Conservation (phyloP, 1,140 invertebrate genomes). For the Bombus picipes region DNA sequence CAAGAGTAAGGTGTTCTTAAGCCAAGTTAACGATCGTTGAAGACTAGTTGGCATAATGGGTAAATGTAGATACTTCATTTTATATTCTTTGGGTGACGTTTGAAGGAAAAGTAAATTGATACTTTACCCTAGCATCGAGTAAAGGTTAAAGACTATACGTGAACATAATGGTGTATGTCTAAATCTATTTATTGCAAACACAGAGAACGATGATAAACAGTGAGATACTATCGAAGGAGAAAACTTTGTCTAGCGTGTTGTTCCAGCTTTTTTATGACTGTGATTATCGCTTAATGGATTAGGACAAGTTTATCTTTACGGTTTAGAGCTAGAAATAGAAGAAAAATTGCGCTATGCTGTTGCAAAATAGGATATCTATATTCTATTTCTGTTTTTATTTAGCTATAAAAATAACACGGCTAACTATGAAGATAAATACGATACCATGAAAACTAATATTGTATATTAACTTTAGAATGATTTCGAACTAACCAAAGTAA, state of each 20-base stretch:
- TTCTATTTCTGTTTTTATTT: no score
- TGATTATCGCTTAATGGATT: not conserved
- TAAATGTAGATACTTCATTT: not conserved
- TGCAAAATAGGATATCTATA: no score
- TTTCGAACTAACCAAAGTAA: no score
- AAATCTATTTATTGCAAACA: not conserved
- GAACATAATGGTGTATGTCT: not conserved
- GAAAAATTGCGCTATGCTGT: not conserved
- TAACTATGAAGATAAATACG: no score
- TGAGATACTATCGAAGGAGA: not conserved
- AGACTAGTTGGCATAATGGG: not conserved
- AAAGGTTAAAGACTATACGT: not conserved
- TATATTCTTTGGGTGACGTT: not conserved
- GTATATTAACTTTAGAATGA: no score
- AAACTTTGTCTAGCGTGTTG: not conserved
- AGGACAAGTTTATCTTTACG: not conserved
- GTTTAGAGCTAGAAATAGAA: not conserved
- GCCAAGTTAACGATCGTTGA: not conserved
- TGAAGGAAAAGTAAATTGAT: not conserved
- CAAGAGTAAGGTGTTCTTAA: not conserved
- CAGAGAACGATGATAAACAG: not conserved
- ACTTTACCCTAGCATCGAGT: not conserved
- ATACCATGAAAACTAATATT: no score
- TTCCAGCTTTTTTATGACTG: not conserved
- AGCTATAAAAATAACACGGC: no score